Evolutionary conservation across 2,113 vertebrate species (phyloP).

Genomic region (Varanus salvator): DNA sequence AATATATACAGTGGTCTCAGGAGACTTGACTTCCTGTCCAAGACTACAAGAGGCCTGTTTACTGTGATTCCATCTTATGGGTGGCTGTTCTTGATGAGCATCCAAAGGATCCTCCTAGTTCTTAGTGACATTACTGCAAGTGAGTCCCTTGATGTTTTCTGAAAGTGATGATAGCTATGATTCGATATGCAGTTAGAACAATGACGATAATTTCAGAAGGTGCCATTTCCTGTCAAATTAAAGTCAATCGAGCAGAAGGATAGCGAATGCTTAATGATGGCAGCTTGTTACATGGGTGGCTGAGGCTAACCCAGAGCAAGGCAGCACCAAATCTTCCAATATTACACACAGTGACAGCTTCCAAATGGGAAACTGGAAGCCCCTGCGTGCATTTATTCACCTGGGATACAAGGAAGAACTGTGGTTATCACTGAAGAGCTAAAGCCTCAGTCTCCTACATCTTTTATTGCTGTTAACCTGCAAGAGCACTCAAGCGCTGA

Average conservation of each 20-base stretch:
- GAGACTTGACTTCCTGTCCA: not conserved
- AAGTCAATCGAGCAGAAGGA: slow-evolving; percentile 3
- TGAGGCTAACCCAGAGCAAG: slow-evolving; percentile 26
- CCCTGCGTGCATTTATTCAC: not conserved
- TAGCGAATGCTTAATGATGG: slow-evolving; percentile 33
- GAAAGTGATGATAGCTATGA: slow-evolving; percentile 10
- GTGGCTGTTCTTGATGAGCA: not conserved
- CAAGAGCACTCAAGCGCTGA: not conserved
- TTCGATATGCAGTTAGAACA: slow-evolving; percentile 12
- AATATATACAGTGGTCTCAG: not conserved
- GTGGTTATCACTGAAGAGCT: not conserved
- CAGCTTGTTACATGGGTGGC: slow-evolving; percentile 9
- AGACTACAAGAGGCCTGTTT: fast-evolving
- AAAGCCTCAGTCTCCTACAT: no score
- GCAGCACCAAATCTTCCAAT: not conserved
- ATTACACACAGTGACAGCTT: not conserved
- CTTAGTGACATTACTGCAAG: not conserved
- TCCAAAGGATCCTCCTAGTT: fast-evolving
- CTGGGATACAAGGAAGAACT: not conserved
- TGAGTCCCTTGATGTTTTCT: fast-evolving
- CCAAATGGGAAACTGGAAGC: not conserved
- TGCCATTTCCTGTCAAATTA: slow-evolving; percentile 34
- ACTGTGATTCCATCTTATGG: not conserved
- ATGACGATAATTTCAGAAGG: slow-evolving; percentile 16
- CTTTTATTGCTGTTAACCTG: not conserved